A percentile compares a stretch with the other conserved stretches of the same genome.
Conservation (phyloP, 2,113 vertebrate species). For the Orientallactaga bullata region DNA sequence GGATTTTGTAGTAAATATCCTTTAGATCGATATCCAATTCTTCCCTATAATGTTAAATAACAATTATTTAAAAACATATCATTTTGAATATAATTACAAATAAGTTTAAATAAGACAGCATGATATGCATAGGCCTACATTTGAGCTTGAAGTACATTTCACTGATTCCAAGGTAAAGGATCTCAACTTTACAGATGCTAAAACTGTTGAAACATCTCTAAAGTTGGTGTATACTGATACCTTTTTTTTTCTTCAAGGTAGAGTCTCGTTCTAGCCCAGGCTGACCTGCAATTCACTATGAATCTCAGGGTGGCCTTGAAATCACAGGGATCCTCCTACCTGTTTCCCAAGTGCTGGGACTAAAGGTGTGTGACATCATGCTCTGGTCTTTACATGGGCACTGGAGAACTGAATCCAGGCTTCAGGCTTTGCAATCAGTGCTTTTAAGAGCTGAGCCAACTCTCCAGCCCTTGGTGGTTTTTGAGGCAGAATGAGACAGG, state of each 20-base stretch:
- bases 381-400: no score
- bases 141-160: conserved; percentile 2
- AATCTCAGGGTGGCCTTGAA: no score
- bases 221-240: not conserved
- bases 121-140: not conserved
- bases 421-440: no score
- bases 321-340: no score
- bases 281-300: not conserved
- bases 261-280: no score
- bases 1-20: conserved; percentile 99
- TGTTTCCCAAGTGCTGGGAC: no score
- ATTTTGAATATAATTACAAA: not conserved
- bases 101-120: conserved; percentile 47
- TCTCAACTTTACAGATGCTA: not conserved
- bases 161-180: conserved; percentile 35
- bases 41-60: conserved; percentile 89
- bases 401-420: no score
- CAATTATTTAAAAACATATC: conserved; percentile 61
- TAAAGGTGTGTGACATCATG: no score
- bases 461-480: no score
- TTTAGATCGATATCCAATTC: conserved; percentile 97
- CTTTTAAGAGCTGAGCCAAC: no score
- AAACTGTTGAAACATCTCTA: conserved; percentile 14
- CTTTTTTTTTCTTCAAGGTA: no score
- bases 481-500: no score